phyloP scores from a whole-genome alignment of 2,888 invertebrate species.

The Acanthopleura granulata region DNA sequence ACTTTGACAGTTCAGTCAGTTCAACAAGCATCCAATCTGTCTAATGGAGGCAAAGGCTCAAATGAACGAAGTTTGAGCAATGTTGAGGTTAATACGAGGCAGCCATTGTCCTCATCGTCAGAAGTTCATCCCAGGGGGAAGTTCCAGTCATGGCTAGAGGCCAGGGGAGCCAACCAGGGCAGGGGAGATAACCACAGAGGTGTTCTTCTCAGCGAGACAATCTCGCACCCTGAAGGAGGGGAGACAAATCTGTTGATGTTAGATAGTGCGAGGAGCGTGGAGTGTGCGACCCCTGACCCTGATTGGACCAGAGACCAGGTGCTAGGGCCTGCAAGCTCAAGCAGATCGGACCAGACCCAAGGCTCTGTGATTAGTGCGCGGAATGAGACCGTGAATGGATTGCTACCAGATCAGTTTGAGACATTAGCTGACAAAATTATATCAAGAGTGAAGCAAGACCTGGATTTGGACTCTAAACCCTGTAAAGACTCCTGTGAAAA shows the following conservation, averaged over 20 bases:
- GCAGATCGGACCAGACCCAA: background rate
- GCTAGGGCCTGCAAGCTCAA: background rate
- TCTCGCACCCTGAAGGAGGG: slow-evolving; percentile 23
- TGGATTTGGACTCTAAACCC: slow-evolving; percentile 27
- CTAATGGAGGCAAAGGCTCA: too few species aligned
- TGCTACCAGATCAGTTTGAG: slow-evolving; percentile 36
- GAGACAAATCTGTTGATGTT: slow-evolving; percentile 33
- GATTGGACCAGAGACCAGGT: slow-evolving; percentile 26
- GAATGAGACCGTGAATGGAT: background rate
- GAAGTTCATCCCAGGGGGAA: background rate
- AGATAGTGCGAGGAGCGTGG: slow-evolving; percentile 37
- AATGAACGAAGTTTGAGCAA: too few species aligned
- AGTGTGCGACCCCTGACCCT: slow-evolving; percentile 41
- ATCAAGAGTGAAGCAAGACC: slow-evolving; percentile 42
- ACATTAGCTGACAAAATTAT: slow-evolving; percentile 48
- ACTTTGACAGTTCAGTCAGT: too few species aligned
- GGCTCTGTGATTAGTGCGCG: background rate
- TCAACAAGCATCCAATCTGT: too few species aligned
- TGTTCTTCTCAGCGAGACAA: slow-evolving; percentile 24
- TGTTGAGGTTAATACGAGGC: too few species aligned
- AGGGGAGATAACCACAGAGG: slow-evolving; percentile 17
- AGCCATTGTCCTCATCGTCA: background rate
- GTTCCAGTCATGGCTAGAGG: background rate
- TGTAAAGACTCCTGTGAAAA: background rate
- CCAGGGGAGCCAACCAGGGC: background rate